Evolutionary conservation across 2,113 vertebrate species (phyloP), one percentile per base, ranked within the genome.

Genomic region (Leptocoma aspasia): DNA sequence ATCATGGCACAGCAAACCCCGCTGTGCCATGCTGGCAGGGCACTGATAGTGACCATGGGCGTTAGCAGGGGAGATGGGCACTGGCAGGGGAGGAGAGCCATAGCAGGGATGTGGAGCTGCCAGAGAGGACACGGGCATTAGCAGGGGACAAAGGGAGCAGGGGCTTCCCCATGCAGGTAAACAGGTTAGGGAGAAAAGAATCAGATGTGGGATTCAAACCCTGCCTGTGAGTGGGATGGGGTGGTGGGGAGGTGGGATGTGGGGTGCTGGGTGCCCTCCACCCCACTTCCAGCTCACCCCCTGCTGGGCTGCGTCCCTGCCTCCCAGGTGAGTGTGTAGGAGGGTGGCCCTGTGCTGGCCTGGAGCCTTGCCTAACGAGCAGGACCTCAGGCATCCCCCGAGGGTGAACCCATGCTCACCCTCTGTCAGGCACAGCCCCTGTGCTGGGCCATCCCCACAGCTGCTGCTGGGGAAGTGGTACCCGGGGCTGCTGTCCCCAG

Each of bases 1-100:
- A 4, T 0, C 0, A 4, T 17, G 75, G 47, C 73, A 21, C 5
- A 8, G 21, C 60, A 84, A 53, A 53, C 5, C 21, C 59, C 0
- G 0, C 60, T 69, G 33, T 52, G 68, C 66, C 81, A 26, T 2
- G 7, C 59, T 57, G 68, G 59, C 76, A 57, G 76, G 44, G 47
- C n/a, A 8, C 50, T 56, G 75, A 13, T 57, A 64, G 30, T 35
- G 35, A 50, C 31, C 18, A 2, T 11, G 44, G 44, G 41, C 0
- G 0, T 53, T 28, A 39, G 23, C n/a, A 35, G 57, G 63, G 27
- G 54, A 69, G 27, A 18, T 28, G 45, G 45, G 49, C 66, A 37
- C 35, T 31, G 66, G 15, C 60, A 73, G 52, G 54, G 30, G 17
- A 68, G n/a, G 17, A 45, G 7, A 41, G 21, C 2, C n/a, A 42